Percentiles rank a stretch among this genome's conserved stretches.
Evolutionary conservation across 1,140 invertebrate genomes (phyloP).

Genomic region (Lanistes nyassanus): DNA sequence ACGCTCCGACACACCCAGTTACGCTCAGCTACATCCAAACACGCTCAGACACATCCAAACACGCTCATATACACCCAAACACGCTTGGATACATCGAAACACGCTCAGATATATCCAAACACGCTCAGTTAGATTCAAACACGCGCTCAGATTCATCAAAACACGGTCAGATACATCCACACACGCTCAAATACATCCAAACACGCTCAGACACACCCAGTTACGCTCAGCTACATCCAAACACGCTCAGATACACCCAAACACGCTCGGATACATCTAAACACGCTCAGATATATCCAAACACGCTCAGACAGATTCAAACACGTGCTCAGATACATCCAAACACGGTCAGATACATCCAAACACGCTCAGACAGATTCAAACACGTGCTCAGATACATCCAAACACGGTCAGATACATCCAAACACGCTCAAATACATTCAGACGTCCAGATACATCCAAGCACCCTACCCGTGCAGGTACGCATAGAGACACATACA

Average conservation of each 20-base stretch:
- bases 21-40: too few species aligned
- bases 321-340: neutral
- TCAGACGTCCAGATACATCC: neutral
- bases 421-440: neutral
- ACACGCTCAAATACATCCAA: neutral
- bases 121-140: too few species aligned
- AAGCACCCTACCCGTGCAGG: neutral
- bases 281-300: neutral
- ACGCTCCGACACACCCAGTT: too few species aligned
- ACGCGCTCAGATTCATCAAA: neutral
- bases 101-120: too few species aligned
- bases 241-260: neutral
- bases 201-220: neutral
- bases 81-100: too few species aligned
- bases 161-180: conserved; percentile 1
- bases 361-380: neutral
- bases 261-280: neutral
- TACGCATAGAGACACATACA: neutral
- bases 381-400: neutral
- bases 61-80: too few species aligned
- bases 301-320: neutral
- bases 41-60: too few species aligned
- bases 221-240: too few species aligned
- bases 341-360: too few species aligned
- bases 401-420: neutral